Conservation (phyloP, 1,140 invertebrate species). For the Xylocopa sonorina region DNA sequence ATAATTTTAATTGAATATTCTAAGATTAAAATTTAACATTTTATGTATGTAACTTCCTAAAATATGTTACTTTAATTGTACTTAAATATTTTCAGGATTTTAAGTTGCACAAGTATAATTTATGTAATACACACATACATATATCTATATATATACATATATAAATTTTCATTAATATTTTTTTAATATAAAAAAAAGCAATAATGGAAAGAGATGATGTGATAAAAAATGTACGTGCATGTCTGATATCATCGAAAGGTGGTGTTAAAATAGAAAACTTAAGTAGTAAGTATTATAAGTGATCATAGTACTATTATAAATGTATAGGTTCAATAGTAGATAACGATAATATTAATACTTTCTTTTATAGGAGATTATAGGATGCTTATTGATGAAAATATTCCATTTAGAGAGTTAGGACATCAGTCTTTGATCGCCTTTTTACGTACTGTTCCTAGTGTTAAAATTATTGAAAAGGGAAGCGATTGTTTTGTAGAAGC, state of each 20-base stretch:
- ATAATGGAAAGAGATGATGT: constrained; percentile 59
- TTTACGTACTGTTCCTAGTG: constrained; percentile 81
- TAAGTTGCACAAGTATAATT: background rate
- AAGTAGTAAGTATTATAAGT: constrained; percentile 54
- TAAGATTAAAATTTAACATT: too few species aligned
- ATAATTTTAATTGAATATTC: too few species aligned
- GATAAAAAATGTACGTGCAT: constrained; percentile 57
- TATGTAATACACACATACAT: too few species aligned
- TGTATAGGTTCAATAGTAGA: too few species aligned
- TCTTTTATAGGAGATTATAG: constrained; percentile 83
- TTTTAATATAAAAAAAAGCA: background rate
- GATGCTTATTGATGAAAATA: constrained; percentile 82
- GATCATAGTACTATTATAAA: background rate
- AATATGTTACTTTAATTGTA: background rate
- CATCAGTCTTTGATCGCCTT: constrained; percentile 83
- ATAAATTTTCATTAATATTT: background rate
- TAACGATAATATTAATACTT: constrained; percentile 13
- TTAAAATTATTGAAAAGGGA: constrained; percentile 76
- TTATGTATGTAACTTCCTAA: background rate
- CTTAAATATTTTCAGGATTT: constrained; percentile 12
- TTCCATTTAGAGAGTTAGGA: constrained; percentile 84
- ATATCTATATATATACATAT: too few species aligned
- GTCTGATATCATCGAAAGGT: constrained; percentile 64
- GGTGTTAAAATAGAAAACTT: constrained; percentile 62
- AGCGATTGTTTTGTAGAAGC: constrained; percentile 83